A percentile compares a stretch with the other conserved stretches of the same genome.
Conservation (phyloP, 2,797 vertebrate genomes). For the Schizopygopsis pylzovi region DNA sequence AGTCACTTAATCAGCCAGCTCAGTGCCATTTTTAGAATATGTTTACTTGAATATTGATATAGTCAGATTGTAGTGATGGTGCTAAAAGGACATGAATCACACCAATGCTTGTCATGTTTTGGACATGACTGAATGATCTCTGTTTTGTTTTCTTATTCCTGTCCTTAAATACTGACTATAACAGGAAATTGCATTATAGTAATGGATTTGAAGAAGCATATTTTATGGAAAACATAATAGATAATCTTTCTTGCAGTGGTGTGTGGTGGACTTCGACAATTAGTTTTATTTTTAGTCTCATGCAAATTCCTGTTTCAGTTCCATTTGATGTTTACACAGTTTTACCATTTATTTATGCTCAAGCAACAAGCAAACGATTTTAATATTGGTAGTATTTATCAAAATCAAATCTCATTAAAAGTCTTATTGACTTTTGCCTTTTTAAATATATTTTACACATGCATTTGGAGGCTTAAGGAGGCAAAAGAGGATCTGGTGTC, state of each 20-base stretch:
- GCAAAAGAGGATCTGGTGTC: background rate
- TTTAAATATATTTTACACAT: background rate
- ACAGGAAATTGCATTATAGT: background rate
- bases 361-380: background rate
- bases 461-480: background rate
- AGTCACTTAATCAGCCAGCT: slow-evolving; percentile 26
- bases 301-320: background rate
- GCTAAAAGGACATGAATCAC: background rate
- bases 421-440: background rate
- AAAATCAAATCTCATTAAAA: background rate
- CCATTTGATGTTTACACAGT: background rate
- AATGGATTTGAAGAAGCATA: background rate
- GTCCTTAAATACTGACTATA: background rate
- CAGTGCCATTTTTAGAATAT: background rate
- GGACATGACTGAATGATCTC: background rate
- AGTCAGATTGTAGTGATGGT: background rate
- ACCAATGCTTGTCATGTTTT: background rate
- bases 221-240: background rate
- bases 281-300: background rate
- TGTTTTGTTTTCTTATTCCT: background rate
- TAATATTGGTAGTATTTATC: background rate
- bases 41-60: background rate
- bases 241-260: background rate
- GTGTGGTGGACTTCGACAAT: background rate
- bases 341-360: background rate